Evolutionary conservation across 2,797 vertebrate genomes (phyloP).

Genomic region (Okamejei kenojei): DNA sequence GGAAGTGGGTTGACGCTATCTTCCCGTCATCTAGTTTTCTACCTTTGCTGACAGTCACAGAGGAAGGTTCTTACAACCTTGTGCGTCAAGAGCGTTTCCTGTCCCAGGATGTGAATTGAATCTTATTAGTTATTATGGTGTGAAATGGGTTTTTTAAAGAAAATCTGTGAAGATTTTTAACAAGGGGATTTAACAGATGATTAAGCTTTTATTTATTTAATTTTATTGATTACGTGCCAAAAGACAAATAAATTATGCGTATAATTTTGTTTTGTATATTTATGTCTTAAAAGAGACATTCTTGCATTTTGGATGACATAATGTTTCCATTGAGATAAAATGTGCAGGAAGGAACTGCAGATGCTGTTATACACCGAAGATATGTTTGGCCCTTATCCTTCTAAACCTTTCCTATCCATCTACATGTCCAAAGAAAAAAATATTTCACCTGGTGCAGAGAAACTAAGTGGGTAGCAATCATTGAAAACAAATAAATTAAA

Average conservation of each 20-base stretch:
- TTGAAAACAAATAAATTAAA: background rate
- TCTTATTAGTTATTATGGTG: background rate
- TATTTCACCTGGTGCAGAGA: slow-evolving; percentile 7
- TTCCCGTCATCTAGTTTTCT: background rate
- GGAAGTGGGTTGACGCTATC: background rate
- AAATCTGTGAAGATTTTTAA: background rate
- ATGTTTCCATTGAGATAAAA: background rate
- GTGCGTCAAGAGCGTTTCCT: background rate
- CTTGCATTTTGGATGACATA: background rate
- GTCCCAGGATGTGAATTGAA: background rate
- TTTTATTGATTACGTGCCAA: background rate
- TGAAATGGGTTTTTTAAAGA: background rate
- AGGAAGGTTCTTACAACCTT: background rate
- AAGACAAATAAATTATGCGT: background rate
- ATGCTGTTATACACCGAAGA: no score
- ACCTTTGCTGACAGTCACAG: background rate
- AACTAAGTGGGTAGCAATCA: background rate
- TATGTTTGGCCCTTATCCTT: no score
- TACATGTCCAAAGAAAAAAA: background rate
- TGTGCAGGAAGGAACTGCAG: no score
- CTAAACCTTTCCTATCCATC: no score
- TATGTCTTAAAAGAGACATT: background rate
- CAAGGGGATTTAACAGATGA: background rate
- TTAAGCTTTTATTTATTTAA: background rate
- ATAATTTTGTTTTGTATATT: background rate